A percentile compares a stretch with the other conserved stretches of the same genome.
phyloP scores from a whole-genome alignment of 2,797 vertebrate species.

The Danio tinwini region DNA sequence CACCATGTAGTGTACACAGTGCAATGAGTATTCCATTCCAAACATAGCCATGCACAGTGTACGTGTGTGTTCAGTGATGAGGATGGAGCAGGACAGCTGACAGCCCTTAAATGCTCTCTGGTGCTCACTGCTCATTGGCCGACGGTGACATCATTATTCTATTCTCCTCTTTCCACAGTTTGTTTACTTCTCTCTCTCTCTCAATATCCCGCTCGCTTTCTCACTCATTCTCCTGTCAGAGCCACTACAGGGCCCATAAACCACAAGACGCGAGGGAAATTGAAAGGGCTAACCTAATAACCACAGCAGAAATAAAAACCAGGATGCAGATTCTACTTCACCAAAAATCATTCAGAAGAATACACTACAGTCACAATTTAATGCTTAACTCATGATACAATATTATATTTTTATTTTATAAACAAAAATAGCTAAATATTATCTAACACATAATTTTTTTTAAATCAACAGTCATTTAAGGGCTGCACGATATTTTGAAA shows the following conservation, averaged over 20 bases:
- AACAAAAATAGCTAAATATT: no score
- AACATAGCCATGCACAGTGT: conserved; percentile 12
- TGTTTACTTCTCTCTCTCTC: conserved; percentile 49
- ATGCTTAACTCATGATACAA: no score
- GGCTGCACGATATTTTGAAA: no score
- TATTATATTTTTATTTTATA: no score
- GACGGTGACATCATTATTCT: conserved; percentile 82
- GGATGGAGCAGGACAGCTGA: conserved; percentile 72
- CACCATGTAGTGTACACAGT: neutral
- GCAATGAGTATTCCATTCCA: conserved; percentile 32
- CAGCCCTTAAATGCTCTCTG: conserved; percentile 69
- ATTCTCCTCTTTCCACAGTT: conserved; percentile 67
- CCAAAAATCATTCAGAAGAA: conserved; percentile 15
- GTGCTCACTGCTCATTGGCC: conserved; percentile 75
- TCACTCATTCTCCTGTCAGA: conserved; percentile 38
- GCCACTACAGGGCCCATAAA: conserved; percentile 45
- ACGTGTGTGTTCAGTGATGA: conserved; percentile 53
- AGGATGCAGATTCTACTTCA: conserved; percentile 7
- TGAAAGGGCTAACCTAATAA: conserved; percentile 22
- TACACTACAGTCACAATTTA: no score
- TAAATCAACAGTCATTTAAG: no score
- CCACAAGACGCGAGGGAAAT: conserved; percentile 14
- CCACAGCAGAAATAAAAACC: conserved; percentile 2
- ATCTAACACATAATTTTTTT: no score
- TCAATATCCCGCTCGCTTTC: conserved; percentile 58